Evolutionary conservation across 1,140 invertebrate species (phyloP).

Genomic region (Pachyrhynchus sulphureomaculatus): DNA sequence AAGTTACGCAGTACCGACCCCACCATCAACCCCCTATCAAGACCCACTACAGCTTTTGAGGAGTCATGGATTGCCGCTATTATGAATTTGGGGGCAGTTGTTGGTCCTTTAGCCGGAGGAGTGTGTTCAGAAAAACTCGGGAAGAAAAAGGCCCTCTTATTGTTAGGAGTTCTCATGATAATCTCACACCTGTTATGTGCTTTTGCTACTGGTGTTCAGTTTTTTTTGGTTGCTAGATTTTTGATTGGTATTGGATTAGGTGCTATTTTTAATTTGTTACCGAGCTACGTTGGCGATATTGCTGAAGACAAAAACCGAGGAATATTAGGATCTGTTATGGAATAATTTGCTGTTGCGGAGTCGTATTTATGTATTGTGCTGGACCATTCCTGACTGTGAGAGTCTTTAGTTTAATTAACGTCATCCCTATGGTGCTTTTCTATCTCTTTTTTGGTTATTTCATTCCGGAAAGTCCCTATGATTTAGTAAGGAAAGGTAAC

Average conservation of each 20-base stretch:
- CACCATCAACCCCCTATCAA: constrained; percentile 43
- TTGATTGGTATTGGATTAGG: constrained; percentile 54
- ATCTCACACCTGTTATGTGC: constrained; percentile 51
- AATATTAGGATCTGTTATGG: constrained; percentile 60
- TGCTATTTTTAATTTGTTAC: constrained; percentile 53
- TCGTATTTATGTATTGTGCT: constrained; percentile 55
- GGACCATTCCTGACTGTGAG: constrained; percentile 61
- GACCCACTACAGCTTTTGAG: constrained; percentile 54
- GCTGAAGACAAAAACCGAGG: constrained; percentile 47
- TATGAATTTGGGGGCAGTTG: constrained; percentile 72
- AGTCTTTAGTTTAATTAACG: constrained; percentile 55
- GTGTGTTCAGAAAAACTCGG: constrained; percentile 50
- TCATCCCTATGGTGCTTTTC: constrained; percentile 54
- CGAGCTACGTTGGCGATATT: constrained; percentile 57
- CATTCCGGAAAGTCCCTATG: constrained; percentile 75
- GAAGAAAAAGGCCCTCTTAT: constrained; percentile 52
- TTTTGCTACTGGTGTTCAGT: constrained; percentile 45
- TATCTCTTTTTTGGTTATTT: constrained; percentile 54
- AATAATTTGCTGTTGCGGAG: constrained; percentile 51
- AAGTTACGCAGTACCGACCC: constrained; percentile 52
- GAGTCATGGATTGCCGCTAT: constrained; percentile 80
- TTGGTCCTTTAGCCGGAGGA: constrained; percentile 43
- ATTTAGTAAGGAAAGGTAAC: constrained; percentile 24
- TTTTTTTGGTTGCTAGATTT: constrained; percentile 51
- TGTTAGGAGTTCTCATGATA: constrained; percentile 49